A percentile compares a stretch with the other conserved stretches of the same genome.
Evolutionary conservation across 2,797 vertebrate genomes (phyloP).

Genomic region (Gadopsis bispinosus): DNA sequence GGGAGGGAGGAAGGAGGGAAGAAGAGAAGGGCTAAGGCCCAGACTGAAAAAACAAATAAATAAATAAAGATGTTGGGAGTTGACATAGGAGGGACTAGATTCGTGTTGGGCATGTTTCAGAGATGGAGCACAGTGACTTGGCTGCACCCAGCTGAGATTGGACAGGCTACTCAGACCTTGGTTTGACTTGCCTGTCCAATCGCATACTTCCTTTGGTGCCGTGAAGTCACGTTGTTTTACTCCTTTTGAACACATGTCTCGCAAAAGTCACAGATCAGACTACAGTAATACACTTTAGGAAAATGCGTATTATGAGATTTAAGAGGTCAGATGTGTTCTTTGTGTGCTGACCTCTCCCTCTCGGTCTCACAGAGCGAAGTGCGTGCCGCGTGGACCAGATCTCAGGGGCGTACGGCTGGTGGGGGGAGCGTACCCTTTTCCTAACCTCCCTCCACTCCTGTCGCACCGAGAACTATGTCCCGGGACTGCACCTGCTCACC

Average conservation of each 20-base stretch:
- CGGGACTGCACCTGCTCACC: slow-evolving; percentile 95
- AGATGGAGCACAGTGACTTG: slow-evolving; percentile 57
- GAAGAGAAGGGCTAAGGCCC: slow-evolving; percentile 41
- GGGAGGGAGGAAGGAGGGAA: slow-evolving; percentile 73
- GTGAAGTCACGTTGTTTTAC: slow-evolving; percentile 58
- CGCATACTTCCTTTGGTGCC: slow-evolving; percentile 18
- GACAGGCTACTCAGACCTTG: slow-evolving; percentile 54
- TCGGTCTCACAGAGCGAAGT: slow-evolving; percentile 87
- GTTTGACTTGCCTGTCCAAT: slow-evolving; percentile 61
- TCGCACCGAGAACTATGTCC: slow-evolving; percentile 92
- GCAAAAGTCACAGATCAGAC: slow-evolving; percentile 54
- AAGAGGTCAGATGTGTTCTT: slow-evolving; percentile 76
- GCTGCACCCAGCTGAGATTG: slow-evolving; percentile 51
- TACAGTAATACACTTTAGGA: slow-evolving; percentile 56
- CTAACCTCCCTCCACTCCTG: slow-evolving; percentile 92
- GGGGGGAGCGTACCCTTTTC: slow-evolving; percentile 92
- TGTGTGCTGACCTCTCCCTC: slow-evolving; percentile 83
- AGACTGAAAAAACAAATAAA: slow-evolving; percentile 26
- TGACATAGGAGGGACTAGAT: slow-evolving; percentile 69
- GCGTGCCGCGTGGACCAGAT: slow-evolving; percentile 94
- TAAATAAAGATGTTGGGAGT: slow-evolving; percentile 50
- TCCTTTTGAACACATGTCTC: slow-evolving; percentile 52
- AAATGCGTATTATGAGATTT: slow-evolving; percentile 63
- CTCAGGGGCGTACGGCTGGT: slow-evolving; percentile 95
- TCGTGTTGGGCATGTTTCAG: slow-evolving; percentile 57